phyloP scores from a whole-genome alignment of 2,113 vertebrate genomes.

The Mesitornis unicolor region DNA sequence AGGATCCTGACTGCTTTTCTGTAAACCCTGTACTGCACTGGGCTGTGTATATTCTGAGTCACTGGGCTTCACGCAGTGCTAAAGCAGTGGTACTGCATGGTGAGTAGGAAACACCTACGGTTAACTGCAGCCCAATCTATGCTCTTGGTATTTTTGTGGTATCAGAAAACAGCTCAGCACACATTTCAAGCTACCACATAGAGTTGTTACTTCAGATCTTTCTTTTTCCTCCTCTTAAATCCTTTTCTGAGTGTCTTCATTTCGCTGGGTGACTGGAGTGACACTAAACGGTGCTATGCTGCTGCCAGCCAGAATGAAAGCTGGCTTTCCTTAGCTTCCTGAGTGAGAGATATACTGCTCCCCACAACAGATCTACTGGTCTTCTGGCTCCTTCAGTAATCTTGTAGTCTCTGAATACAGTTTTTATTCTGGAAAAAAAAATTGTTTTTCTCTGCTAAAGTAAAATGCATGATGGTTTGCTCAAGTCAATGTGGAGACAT shows the following conservation, averaged over 20 bases:
- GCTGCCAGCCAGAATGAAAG: background rate
- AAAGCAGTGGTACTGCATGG: background rate
- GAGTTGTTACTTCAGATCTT: background rate
- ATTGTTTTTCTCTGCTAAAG: background rate
- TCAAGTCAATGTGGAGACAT: background rate
- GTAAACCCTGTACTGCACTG: background rate
- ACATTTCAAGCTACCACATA: background rate
- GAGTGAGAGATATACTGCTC: background rate
- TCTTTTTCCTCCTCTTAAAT: background rate
- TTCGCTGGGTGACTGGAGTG: background rate
- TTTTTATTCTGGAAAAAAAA: background rate
- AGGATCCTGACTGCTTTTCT: background rate
- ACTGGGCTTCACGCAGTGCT: background rate
- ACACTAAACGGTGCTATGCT: background rate
- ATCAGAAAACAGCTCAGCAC: background rate
- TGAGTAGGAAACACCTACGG: rapidly evolving
- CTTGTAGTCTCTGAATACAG: background rate
- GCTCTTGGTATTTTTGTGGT: background rate
- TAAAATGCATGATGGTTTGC: background rate
- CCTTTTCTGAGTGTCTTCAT: background rate
- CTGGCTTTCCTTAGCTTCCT: background rate
- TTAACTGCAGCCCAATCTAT: background rate
- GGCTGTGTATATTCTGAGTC: background rate
- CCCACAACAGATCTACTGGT: background rate
- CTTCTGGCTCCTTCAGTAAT: background rate